Conservation (phyloP, 2,113 vertebrate genomes). For the Anoplopoma fimbria region DNA sequence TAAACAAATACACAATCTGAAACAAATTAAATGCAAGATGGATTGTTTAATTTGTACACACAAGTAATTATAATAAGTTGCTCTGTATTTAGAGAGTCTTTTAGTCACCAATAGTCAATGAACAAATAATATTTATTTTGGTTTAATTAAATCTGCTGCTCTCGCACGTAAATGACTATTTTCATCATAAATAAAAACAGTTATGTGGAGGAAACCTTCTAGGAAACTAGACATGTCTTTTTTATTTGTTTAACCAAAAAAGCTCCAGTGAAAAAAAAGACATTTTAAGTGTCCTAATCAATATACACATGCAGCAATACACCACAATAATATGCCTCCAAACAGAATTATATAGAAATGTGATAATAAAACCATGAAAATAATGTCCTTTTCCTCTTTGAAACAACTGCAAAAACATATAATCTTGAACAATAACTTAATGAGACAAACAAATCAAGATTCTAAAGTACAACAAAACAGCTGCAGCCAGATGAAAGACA, state of each 20-base stretch:
- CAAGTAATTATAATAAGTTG: neutral
- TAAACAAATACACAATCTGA: neutral
- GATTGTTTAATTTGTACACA: neutral
- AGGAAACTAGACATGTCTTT: neutral
- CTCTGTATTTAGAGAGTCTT: neutral
- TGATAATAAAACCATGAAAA: neutral
- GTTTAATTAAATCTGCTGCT: neutral
- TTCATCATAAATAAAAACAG: neutral
- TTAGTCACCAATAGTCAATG: neutral
- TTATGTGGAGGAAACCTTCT: neutral
- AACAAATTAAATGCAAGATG: neutral
- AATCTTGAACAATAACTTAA: no score
- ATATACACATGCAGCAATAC: neutral
- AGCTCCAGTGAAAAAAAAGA: no score
- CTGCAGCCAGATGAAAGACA: no score
- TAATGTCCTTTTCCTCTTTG: neutral
- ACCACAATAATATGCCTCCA: neutral
- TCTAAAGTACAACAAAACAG: no score
- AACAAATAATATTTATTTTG: neutral
- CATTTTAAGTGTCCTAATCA: no score
- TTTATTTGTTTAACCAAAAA: no score
- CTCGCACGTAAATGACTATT: neutral
- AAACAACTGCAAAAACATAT: no score
- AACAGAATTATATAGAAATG: neutral
- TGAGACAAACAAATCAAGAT: no score